Evolutionary conservation across 2,888 invertebrate genomes (phyloP), one percentile per base, ranked within the genome.

Genomic region (Drosophila formosana): DNA sequence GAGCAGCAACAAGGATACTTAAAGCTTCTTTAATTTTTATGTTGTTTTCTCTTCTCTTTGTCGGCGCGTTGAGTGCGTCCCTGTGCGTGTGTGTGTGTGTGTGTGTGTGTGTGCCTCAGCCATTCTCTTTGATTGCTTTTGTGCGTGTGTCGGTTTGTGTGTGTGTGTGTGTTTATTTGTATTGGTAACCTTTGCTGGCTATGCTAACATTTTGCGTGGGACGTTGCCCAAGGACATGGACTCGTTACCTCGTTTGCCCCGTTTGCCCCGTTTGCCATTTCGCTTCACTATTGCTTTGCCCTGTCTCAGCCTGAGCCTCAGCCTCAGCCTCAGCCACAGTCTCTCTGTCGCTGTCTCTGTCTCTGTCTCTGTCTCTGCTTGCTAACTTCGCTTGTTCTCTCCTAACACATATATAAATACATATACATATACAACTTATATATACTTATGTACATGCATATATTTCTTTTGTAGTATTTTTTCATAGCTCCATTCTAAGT

Each of bases 1-100:
- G 47, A 61, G 51, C 66, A 82, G 65, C 67, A 70, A 70, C 82
- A 83, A 81, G 88, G 71, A 85, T 88, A 88, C 86, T 85, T 85
- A 88, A 89, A 85, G 88, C 89, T 89, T 88, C 89, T 89, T 85
- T 85, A 89, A 85, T 88, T 85, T 85, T 75, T 79, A 89, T 87
- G 89, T 88, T 85, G 80, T 77, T 82, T 87, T 85, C 88, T 88
- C 88, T 82, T 89, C 78, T 81, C 72, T 86, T 81, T 86, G 78
- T 68, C 78, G 68, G 73, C 66, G 68, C 57, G 66, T 66, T 75
- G 80, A 79, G 75, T 78, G 62, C 70, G 70, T 61, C 64, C 60
- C n/a, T 58, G 4, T 58, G 26, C n/a, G n/a, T 51, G 6, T 50
- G 13, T 26, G 18, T 18, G 1, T 18, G 18, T 18, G 18, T 18